phyloP scores from a whole-genome alignment of 2,113 vertebrate genomes.

The Pao palembangensis region DNA sequence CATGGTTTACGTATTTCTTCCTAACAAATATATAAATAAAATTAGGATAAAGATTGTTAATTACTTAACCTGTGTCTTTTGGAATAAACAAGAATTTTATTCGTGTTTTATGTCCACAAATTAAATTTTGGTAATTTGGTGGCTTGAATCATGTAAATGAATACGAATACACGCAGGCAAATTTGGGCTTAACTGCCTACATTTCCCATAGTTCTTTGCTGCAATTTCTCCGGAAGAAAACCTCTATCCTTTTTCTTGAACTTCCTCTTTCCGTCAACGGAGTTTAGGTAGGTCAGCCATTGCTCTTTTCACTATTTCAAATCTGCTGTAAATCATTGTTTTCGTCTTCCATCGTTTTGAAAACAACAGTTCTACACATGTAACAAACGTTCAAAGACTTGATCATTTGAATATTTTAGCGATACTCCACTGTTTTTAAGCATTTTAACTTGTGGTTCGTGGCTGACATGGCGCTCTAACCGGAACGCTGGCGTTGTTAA shows the following conservation, averaged over 20 bases:
- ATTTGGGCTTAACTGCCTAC: neutral
- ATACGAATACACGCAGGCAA: neutral
- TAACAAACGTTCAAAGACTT: neutral
- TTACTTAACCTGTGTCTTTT: too few species aligned
- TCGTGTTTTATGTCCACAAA: too few species aligned
- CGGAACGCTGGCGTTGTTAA: constrained; percentile 33
- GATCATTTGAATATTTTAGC: constrained; percentile 24
- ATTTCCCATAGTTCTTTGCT: constrained; percentile 52
- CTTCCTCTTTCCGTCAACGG: constrained; percentile 78
- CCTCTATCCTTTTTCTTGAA: constrained; percentile 2
- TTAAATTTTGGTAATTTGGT: too few species aligned
- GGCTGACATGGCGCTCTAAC: constrained; percentile 42
- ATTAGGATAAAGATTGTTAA: too few species aligned
- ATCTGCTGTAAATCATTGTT: constrained; percentile 64
- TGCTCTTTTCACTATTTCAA: neutral
- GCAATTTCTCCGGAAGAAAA: constrained; percentile 75
- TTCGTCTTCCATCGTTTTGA: constrained; percentile 56
- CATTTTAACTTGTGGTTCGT: neutral
- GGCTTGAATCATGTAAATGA: neutral
- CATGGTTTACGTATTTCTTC: too few species aligned
- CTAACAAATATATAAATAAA: too few species aligned
- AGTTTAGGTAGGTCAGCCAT: constrained; percentile 70
- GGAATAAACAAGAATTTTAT: too few species aligned
- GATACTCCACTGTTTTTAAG: neutral
- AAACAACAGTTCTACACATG: neutral